Percentiles rank a stretch among this genome's conserved stretches.
These are phyloP conservation scores for Mercenaria mercenaria DNA, from an alignment of 1,140 invertebrate species.

Conservation along the genomic window DNA sequence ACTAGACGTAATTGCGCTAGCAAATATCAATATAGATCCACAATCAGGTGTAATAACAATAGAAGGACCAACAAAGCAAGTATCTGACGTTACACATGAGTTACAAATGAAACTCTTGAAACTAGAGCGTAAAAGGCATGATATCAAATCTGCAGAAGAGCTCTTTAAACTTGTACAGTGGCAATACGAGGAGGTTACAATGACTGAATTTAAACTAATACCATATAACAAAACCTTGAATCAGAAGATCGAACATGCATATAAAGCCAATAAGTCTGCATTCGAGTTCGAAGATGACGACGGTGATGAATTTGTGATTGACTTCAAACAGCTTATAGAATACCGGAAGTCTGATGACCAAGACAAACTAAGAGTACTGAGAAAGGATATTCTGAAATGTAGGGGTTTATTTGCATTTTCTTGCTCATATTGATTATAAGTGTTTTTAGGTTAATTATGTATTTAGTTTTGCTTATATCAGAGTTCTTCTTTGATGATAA, in stretches of 20 bases:
- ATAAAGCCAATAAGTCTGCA: constrained; percentile 1
- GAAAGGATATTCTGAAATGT: constrained; percentile 58
- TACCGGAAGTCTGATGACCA: not conserved
- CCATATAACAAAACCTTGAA: constrained; percentile 17
- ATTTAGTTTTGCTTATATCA: not conserved
- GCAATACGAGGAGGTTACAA: constrained; percentile 43
- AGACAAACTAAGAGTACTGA: not conserved
- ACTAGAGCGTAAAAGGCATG: not conserved
- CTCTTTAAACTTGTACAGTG: constrained; percentile 32
- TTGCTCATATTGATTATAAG: no score
- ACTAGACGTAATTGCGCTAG: constrained; percentile 13
- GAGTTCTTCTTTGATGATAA: no score
- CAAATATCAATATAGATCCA: constrained; percentile 42
- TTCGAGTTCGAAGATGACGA: not conserved
- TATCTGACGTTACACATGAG: not conserved
- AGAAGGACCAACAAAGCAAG: constrained; percentile 4
- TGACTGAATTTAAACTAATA: not conserved
- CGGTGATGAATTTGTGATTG: constrained; percentile 18
- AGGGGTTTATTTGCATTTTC: not conserved
- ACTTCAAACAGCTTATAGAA: constrained; percentile 43
- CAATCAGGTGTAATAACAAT: constrained; percentile 29
- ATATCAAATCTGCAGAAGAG: not conserved
- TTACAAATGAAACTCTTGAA: not conserved
- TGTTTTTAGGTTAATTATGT: not conserved
- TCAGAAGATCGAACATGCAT: constrained; percentile 35